phyloP scores from a whole-genome alignment of 2,113 vertebrate species.

The Chrysemys picta region DNA sequence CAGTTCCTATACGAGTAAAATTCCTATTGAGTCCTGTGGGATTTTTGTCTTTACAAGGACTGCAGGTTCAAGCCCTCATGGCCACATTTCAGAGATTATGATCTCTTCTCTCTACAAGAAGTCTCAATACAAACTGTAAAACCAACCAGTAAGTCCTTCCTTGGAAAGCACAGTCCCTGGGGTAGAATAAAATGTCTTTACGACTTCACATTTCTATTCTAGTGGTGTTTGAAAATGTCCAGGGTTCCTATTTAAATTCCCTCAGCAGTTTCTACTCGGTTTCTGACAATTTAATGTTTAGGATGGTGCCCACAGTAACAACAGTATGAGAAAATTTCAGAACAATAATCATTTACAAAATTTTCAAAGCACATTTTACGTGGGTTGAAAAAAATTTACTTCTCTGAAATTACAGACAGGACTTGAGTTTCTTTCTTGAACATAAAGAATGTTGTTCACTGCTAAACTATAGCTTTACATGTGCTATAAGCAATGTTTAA shows the following conservation, averaged over 20 bases:
- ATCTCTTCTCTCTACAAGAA: not conserved
- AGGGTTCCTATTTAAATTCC: not conserved
- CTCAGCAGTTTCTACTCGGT: not conserved
- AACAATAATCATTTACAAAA: not conserved
- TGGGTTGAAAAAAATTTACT: not conserved
- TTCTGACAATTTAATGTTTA: constrained; percentile 1
- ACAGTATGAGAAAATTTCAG: not conserved
- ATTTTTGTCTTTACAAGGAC: not conserved
- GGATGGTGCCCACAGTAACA: constrained; percentile 24
- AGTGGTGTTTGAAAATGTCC: rapidly evolving
- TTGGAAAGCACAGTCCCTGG: not conserved
- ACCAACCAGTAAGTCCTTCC: not conserved
- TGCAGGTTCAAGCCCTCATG: not conserved
- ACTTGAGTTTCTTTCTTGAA: not conserved
- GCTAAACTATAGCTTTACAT: not conserved
- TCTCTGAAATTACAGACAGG: not conserved
- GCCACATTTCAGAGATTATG: not conserved
- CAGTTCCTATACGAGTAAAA: not conserved
- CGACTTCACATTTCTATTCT: not conserved
- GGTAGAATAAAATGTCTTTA: not conserved
- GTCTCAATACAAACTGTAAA: not conserved
- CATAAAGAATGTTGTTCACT: not conserved
- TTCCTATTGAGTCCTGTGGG: not conserved
- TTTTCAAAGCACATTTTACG: not conserved
- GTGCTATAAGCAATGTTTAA: not conserved